These are phyloP conservation scores for Takifugu ocellatus DNA, from an alignment of 2,797 vertebrate genomes.

Conservation along the genomic window DNA sequence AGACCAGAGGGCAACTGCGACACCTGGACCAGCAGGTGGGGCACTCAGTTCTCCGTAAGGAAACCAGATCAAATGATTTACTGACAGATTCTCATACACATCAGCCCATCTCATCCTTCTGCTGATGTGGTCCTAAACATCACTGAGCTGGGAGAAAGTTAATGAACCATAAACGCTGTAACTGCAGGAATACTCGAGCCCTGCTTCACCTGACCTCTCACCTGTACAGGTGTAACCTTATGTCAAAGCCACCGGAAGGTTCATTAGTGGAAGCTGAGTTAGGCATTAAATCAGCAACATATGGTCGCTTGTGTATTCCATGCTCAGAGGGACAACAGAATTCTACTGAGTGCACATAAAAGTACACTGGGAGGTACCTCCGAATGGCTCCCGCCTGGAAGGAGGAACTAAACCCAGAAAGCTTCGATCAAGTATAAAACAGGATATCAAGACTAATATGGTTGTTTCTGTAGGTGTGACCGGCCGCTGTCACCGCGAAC, in stretches of 20 bases:
- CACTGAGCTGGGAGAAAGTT: slow-evolving; percentile 6
- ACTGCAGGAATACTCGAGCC: slow-evolving; percentile 5
- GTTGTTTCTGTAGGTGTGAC: no score
- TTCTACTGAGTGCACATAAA: no score
- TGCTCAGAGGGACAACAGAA: no score
- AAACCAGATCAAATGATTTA: no score
- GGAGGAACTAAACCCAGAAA: no score
- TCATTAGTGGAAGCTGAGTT: slow-evolving; percentile 25
- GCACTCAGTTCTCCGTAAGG: neutral
- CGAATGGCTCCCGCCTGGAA: no score
- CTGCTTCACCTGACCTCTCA: slow-evolving; percentile 15
- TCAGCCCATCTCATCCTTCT: neutral
- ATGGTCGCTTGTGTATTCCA: neutral
- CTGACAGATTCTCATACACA: no score
- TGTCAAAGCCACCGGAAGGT: neutral
- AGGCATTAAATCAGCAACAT: slow-evolving; percentile 10
- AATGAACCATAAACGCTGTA: slow-evolving; percentile 26
- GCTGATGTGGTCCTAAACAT: slow-evolving; percentile 10
- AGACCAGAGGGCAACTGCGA: slow-evolving; percentile 88
- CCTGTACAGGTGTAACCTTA: neutral
- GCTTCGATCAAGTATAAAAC: no score
- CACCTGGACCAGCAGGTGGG: slow-evolving; percentile 89
- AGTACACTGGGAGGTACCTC: no score
- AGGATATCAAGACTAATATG: no score
- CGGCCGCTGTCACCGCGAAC: no score